Evolutionary conservation across 23 tunicate genomes (phyloP), one percentile per base, ranked within the genome.

Genomic region (Ascidia mentula): DNA sequence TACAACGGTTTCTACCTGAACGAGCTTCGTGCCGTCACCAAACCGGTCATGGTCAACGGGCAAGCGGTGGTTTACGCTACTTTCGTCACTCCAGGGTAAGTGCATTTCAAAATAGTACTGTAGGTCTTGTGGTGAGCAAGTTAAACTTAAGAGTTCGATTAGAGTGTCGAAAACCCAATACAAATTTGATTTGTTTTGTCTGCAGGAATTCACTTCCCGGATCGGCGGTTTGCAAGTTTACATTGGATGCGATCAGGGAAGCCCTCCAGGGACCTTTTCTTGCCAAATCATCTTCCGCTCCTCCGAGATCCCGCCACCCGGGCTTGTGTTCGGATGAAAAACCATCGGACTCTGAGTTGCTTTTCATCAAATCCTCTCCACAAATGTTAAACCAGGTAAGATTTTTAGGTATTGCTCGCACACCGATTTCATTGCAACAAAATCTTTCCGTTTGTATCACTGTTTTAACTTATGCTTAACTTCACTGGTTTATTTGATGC

Each of bases 1-100:
- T 75, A 79, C 78, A 85, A 90, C 59, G 96, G 96, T n/a, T 90
- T 85, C 83, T 90, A 90, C 36, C 85, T 90, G 20, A 79, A 85
- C 40, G 82, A 85, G 74, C 40, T 90, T 40, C 89, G 74, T 37
- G 90, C 81, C 85, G 81, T 90, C 46, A 80, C 96, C 33, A 75
- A 90, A 0, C 87, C 90, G 8, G 60, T 76, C 13, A 39, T 22
- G 20, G 84, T 81, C 30, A 36, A 84, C n/a, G 85, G 87, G 20
- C 53, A 53, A 31, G 69, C 46, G 1, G 69, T 77, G 34, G 37
- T 90, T 4, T 90, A 40, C 76, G 96, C 96, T 0, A 85, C 90
- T 34, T 90, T 90, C 75, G 40, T 86, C 20, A 90, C 96, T 4
- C 84, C 90, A 1, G 84, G 72, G 96, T 90, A 85, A 85, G 96